These are phyloP conservation scores for silkworm (Bombyx mori) DNA, from an alignment of 1,140 invertebrate species.

Conservation along the genomic window DNA sequence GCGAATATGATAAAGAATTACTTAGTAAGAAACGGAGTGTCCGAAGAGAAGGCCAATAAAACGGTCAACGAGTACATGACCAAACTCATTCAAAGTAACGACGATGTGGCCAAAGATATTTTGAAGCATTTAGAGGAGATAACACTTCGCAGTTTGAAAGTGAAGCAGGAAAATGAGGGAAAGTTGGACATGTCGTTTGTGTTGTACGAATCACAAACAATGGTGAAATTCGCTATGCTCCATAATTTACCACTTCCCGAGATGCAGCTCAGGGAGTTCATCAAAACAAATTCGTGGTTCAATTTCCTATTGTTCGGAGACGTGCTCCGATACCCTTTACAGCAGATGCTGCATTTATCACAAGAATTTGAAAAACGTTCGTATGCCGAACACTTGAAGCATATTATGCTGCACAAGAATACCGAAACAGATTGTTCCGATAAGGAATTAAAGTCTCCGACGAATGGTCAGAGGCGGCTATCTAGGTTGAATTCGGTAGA, in stretches of 20 bases:
- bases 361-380: constrained; percentile 67
- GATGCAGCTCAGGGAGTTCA: constrained; percentile 70
- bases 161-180: constrained; percentile 49
- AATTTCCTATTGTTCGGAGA: constrained; percentile 76
- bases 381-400: constrained; percentile 71
- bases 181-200: constrained; percentile 55
- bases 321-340: constrained; percentile 74
- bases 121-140: constrained; percentile 62
- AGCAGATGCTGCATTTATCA: constrained; percentile 70
- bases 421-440: constrained; percentile 37
- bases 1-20: constrained; percentile 65
- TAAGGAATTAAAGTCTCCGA: constrained; percentile 49
- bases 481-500: constrained; percentile 56
- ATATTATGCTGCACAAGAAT: constrained; percentile 66
- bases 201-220: constrained; percentile 71
- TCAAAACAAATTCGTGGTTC: constrained; percentile 74
- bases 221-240: constrained; percentile 73
- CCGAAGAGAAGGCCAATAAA: constrained; percentile 51
- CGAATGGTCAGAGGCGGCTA: constrained; percentile 52
- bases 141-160: constrained; percentile 30
- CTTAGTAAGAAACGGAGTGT: constrained; percentile 33
- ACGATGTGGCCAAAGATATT: constrained; percentile 49
- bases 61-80: constrained; percentile 53
- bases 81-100: constrained; percentile 53
- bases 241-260: constrained; percentile 73